Conservation (phyloP, 2,888 invertebrate genomes). For the Agrypnus murinus region DNA sequence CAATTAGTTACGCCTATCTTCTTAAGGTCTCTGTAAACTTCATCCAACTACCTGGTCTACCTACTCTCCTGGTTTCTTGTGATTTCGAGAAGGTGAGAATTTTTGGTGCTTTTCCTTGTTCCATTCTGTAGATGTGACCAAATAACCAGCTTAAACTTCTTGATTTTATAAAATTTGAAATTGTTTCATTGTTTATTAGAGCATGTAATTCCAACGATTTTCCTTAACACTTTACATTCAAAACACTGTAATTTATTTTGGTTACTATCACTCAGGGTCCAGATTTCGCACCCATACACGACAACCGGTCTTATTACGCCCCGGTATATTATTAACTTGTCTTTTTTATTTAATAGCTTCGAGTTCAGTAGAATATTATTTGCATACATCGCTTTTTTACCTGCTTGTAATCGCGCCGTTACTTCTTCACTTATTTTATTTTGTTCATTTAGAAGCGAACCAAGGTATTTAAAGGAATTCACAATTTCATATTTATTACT, state of each 20-base stretch:
- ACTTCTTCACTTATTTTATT: conserved; percentile 1
- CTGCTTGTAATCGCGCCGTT: neutral
- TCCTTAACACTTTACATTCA: neutral
- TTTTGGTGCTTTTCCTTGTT: neutral
- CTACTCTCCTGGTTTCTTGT: neutral
- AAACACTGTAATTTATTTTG: neutral
- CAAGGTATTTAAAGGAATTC: neutral
- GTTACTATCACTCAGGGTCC: neutral
- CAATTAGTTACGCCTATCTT: too few relatives aligned
- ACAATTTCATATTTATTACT: neutral
- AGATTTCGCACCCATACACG: too few relatives aligned
- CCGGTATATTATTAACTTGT: neutral
- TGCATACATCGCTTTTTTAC: conserved; percentile 1
- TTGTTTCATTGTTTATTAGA: conserved; percentile 1
- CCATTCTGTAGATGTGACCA: neutral
- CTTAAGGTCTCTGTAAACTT: neutral
- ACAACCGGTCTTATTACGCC: neutral
- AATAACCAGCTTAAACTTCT: neutral
- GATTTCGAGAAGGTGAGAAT: neutral
- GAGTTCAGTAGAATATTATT: too few relatives aligned
- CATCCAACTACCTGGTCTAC: neutral
- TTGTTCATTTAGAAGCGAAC: neutral
- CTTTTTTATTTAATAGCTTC: neutral
- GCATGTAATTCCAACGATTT: neutral
- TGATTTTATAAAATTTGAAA: neutral